These are phyloP conservation scores for Acanthosepion esculentum DNA, from an alignment of 2,888 invertebrate species.

Conservation along the genomic window DNA sequence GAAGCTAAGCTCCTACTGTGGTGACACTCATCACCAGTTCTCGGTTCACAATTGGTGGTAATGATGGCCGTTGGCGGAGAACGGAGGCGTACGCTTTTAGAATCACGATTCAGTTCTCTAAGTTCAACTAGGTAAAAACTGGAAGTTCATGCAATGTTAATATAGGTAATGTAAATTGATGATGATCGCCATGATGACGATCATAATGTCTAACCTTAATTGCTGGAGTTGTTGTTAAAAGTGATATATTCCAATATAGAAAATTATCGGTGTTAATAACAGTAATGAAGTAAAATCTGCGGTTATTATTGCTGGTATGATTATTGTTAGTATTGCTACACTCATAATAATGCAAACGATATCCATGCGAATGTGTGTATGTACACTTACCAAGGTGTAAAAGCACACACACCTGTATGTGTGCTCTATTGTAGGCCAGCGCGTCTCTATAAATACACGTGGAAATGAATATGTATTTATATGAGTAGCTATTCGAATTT, in stretches of 20 bases:
- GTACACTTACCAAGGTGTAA: no score
- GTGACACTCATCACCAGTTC: background rate
- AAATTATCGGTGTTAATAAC: background rate
- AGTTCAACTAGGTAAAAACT: background rate
- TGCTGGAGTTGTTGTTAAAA: background rate
- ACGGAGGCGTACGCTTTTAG: background rate
- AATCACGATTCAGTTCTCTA: background rate
- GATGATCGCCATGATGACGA: background rate
- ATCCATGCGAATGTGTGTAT: background rate
- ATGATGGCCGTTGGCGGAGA: slow-evolving; percentile 17
- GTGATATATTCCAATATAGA: background rate
- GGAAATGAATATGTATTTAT: background rate
- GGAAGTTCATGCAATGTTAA: background rate
- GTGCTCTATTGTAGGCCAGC: no score
- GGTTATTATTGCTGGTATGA: no score
- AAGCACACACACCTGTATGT: no score
- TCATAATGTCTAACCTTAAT: background rate
- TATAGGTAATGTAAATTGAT: background rate
- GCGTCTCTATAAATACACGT: background rate
- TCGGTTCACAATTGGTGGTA: background rate
- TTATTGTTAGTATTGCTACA: no score
- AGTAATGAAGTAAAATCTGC: background rate
- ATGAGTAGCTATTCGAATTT: no score
- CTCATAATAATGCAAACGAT: no score
- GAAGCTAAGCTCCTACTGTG: background rate